phyloP scores from a whole-genome alignment of 2,888 invertebrate genomes.

The Melipona bicolor region DNA sequence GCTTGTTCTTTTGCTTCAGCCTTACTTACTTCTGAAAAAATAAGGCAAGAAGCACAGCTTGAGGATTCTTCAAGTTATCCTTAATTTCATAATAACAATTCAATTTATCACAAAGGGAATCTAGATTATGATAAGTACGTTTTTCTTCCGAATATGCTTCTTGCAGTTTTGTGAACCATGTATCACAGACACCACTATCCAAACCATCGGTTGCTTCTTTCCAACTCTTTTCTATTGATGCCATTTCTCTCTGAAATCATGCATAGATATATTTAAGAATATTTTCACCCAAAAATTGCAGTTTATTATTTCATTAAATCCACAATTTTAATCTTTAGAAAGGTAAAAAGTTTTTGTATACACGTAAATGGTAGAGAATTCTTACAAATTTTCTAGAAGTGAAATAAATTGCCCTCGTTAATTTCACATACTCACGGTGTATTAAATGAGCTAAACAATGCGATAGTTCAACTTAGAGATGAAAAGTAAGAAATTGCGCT shows the following conservation, averaged over 20 bases:
- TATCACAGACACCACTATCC: conserved; percentile 76
- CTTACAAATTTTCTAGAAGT: neutral
- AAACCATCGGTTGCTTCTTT: conserved; percentile 81
- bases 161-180: conserved; percentile 83
- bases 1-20: neutral
- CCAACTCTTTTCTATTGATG: conserved; percentile 82
- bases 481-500: conserved; percentile 51
- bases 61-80: conserved; percentile 83
- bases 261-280: neutral
- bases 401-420: neutral
- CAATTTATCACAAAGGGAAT: conserved; percentile 84
- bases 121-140: conserved; percentile 85
- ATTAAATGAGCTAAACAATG: conserved; percentile 42
- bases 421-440: conserved; percentile 48
- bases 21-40: conserved; percentile 86
- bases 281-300: neutral
- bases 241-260: conserved; percentile 70
- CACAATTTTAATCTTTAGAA: neutral
- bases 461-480: conserved; percentile 35
- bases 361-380: neutral
- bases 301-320: neutral
- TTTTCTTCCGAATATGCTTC: conserved; percentile 83
- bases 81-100: conserved; percentile 83
- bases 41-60: conserved; percentile 85
- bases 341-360: neutral